Evolutionary conservation across 1,140 invertebrate genomes (phyloP).

Genomic region (Choristoneura fumiferana): DNA sequence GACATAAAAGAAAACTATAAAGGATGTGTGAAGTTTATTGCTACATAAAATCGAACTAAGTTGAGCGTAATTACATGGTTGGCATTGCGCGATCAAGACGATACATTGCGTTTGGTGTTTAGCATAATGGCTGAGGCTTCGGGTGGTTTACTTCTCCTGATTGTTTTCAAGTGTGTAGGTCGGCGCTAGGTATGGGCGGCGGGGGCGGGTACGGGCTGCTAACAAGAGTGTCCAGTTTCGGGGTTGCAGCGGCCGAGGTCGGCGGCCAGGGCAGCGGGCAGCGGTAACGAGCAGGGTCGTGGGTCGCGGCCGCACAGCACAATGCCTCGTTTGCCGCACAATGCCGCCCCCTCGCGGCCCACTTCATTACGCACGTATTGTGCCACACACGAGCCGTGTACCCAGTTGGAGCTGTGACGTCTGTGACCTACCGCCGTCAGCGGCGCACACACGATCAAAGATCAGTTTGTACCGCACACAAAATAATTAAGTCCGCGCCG

Average conservation of each 20-base stretch:
- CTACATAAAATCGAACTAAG: too few species aligned
- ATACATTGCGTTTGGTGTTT: too few species aligned
- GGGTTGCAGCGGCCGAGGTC: constrained; percentile 22
- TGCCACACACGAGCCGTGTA: constrained; percentile 40
- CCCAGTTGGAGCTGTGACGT: constrained; percentile 34
- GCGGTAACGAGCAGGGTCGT: constrained; percentile 56
- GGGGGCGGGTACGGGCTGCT: constrained; percentile 14
- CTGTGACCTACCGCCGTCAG: constrained; percentile 48
- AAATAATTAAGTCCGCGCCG: constrained; percentile 7
- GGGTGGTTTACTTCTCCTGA: too few species aligned
- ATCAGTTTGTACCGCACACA: neutral
- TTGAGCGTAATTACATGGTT: too few species aligned
- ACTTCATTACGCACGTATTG: constrained; percentile 75
- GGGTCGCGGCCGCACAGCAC: constrained; percentile 48
- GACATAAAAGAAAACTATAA: too few species aligned
- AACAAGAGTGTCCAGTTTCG: constrained; percentile 39
- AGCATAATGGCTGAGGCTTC: too few species aligned
- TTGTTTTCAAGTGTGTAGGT: too few species aligned
- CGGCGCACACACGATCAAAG: constrained; percentile 28
- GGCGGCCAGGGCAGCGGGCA: constrained; percentile 33
- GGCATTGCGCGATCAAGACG: too few species aligned
- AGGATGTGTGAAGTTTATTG: too few species aligned
- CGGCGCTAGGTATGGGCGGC: too few species aligned
- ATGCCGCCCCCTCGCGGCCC: constrained; percentile 68
- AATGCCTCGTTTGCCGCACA: constrained; percentile 69